Conservation (phyloP, 2,113 vertebrate genomes). For the Spheniscus mendiculus region DNA sequence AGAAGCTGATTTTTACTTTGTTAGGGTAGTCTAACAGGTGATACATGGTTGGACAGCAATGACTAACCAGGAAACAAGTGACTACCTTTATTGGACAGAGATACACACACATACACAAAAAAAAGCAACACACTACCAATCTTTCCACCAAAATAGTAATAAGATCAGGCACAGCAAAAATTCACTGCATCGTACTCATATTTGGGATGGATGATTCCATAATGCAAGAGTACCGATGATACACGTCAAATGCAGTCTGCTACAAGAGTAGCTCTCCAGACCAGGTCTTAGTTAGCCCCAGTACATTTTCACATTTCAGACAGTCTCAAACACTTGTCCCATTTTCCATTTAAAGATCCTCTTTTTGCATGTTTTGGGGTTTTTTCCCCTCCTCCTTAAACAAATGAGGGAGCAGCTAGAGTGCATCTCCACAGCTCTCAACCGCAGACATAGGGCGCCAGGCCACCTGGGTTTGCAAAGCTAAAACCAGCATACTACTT, state of each 20-base stretch:
- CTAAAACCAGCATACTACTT: not conserved
- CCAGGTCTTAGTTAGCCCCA: not conserved
- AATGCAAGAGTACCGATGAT: not conserved
- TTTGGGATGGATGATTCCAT: not conserved
- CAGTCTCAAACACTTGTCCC: not conserved
- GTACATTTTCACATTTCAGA: not conserved
- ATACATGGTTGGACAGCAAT: not conserved
- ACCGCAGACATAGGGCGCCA: rapidly evolving
- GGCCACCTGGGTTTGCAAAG: not conserved
- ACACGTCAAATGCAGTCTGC: not conserved
- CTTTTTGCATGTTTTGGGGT: not conserved
- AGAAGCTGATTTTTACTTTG: not conserved
- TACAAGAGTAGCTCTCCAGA: not conserved
- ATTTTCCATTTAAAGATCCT: not conserved
- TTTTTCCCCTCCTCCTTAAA: not conserved
- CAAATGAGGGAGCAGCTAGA: not conserved
- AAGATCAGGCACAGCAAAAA: not conserved
- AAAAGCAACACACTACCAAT: not conserved
- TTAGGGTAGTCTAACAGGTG: not conserved
- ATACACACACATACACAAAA: not conserved
- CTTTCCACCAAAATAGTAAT: not conserved
- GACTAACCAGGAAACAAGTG: not conserved
- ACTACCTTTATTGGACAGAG: not conserved
- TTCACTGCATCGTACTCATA: not conserved
- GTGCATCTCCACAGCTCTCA: not conserved